phyloP scores from a whole-genome alignment of 1,140 invertebrate genomes.

The Lasioglossum baleicum region DNA sequence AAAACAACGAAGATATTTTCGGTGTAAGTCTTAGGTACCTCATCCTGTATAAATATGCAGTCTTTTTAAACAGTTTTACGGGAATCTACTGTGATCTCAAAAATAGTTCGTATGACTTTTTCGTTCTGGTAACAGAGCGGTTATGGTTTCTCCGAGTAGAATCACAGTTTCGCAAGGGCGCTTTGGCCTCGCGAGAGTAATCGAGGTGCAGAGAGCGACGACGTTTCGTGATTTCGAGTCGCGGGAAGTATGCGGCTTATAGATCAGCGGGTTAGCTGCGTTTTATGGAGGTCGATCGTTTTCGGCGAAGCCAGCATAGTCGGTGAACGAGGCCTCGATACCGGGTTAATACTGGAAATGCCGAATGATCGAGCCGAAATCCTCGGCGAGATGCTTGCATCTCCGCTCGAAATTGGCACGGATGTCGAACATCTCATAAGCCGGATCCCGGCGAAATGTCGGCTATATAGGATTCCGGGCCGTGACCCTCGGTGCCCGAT shows the following conservation, averaged over 20 bases:
- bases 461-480: conserved; percentile 22
- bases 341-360: conserved; percentile 45
- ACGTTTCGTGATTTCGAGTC: background rate
- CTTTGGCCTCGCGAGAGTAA: background rate
- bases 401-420: conserved; percentile 37
- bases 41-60: too few species aligned
- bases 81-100: too few species aligned
- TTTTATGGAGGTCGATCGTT: background rate
- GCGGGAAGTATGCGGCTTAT: background rate
- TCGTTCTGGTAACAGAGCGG: too few species aligned
- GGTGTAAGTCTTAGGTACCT: too few species aligned
- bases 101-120: too few species aligned
- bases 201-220: too few species aligned
- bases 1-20: too few species aligned
- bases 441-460: conserved; percentile 33
- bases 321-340: conserved; percentile 6
- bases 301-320: conserved; percentile 7
- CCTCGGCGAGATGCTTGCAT: conserved; percentile 35
- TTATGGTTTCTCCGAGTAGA: too few species aligned
- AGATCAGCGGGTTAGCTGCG: background rate
- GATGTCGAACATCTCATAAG: conserved; percentile 44
- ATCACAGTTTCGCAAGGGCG: too few species aligned
- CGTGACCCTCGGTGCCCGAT: conserved; percentile 22
- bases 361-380: conserved; percentile 38
- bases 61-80: too few species aligned